Base-by-base conservation (phyloP, 2,113 vertebrate genomes). In the Sphaerodactylus townsendi region DNA sequence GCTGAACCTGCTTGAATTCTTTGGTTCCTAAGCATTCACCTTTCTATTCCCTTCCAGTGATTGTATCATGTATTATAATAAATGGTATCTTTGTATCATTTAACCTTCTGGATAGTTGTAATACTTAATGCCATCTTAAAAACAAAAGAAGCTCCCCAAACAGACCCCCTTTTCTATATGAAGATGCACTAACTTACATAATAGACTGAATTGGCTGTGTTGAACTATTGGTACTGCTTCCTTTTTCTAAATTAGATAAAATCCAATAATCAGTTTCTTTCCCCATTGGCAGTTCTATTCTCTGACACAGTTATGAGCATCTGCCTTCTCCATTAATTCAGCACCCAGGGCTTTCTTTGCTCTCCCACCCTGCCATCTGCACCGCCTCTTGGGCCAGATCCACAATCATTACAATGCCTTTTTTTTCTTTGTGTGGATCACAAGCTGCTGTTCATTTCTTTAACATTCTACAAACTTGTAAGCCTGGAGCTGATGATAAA, bases 291-390 rank as follows among this genome's bases (percentile, higher is more conserved):
- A 85, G 74, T 81, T 75, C 30, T 65, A 10, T 81, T 75, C 78
- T 80, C 46, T 85, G 48, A 28, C 64, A 75, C 4, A 68, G 64
- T 53, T 74, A 59, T 69, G 64, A 85, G 59, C 59, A 75, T 80
- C 37, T 81, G 46, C 48, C 48, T 81, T 70, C 37, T 28, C 70
- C 70, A 85, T 73, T 73, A 80, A 73, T 73, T 85, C 30, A 79
- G 10, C 59, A 85, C 77, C 84, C 69, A 50, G 73, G 83, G 71
- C 81, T 82, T 82, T 82, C 81, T 64, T 48, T 85, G 76, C 77
- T 66, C 46, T 85, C 46, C 30, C 71, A 76, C 1, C 10, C 70
- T 21, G n/a, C 62, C 56, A 68, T 75, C 71, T 56, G 71, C 62
- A 80, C 13, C 72, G 28, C 19, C 68, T 85, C 62, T 68, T 56